A percentile compares a stretch with the other conserved stretches of the same genome.
Conservation (phyloP, 2,113 vertebrate genomes). For the Camelus dromedarius region DNA sequence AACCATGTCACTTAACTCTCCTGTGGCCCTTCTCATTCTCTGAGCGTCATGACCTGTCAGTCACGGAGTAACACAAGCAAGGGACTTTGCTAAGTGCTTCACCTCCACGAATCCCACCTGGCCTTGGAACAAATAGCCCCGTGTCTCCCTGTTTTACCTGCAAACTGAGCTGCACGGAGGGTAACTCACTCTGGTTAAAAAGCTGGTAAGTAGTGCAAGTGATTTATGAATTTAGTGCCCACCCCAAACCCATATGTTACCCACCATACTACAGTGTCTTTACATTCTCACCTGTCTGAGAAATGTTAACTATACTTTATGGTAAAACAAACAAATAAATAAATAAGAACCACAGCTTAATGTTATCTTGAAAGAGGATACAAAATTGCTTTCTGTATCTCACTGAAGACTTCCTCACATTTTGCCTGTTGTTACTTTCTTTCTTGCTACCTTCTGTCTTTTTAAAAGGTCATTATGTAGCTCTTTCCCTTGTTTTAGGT, state of each 20-base stretch:
- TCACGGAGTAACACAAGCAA: not conserved
- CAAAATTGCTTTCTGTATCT: not conserved
- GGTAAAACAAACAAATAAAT: not conserved
- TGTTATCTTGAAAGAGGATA: not conserved
- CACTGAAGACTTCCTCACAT: not conserved
- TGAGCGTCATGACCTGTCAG: not conserved
- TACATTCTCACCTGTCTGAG: not conserved
- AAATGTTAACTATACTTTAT: not conserved
- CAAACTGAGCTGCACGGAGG: not conserved
- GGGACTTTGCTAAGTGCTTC: not conserved
- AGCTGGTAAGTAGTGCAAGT: not conserved
- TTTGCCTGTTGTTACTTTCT: not conserved
- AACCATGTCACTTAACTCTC: not conserved
- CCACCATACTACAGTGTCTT: not conserved
- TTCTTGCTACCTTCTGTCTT: not conserved
- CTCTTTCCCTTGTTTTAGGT: not conserved
- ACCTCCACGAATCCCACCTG: rapidly evolving
- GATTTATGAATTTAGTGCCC: not conserved
- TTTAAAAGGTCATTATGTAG: not conserved
- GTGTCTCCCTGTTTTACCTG: no score
- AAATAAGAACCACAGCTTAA: not conserved
- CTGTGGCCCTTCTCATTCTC: not conserved
- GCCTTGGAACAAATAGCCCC: no score
- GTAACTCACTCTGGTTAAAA: not conserved
- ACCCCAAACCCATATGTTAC: rapidly evolving